Base-by-base conservation (phyloP, 2,113 vertebrate genomes). In the Vireo altiloquus region DNA sequence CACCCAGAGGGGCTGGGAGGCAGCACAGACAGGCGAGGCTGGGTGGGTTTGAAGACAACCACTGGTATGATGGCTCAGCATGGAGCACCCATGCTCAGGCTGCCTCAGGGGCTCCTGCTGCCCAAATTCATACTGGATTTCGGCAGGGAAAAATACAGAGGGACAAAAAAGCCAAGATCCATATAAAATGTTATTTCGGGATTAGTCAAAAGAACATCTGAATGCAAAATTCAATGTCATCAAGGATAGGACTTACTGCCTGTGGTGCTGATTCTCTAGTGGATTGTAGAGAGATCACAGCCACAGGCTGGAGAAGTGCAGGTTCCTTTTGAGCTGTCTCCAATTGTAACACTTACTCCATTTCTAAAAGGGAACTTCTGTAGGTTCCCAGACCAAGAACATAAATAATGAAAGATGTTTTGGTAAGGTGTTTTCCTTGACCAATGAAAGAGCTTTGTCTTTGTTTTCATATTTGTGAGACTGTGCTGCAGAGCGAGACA, bases 21-120 rank as follows among this genome's bases (percentile, higher is more conserved):
- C 31, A 57, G 33, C 7, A 2, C n/a, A 44, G 52, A 23, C 28
- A 30, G 82, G 13, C 5, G n/a, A 64, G 54, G 20, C 37, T 56
- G 16, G 27, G 1, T 11, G n/a, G 33, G 11, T 20, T 21, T 30
- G 35, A 37, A 16, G 28, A 17, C 0, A 1, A 19, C 0, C 0
- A 42, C 2, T 6, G 19, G n/a, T 13, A 13, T 2, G 5, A 20
- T 0, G 4, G 53, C 42, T 40, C 57, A 69, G 64, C 31, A 15
- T 19, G 52, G 19, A 85, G 12, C 71, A 31, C 7, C 19, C n/a
- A 50, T 2, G 1, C 6, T 19, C 39, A 37, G 30, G 4, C 2
- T 2, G 35, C 18, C 10, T 35, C 9, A 25, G 27, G 30, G 30
- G 21, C 30, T 85, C 47, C 59, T 66, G 21, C 40, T 60, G 37